Base-by-base conservation (phyloP, 2,888 invertebrate genomes). In the Drosophila tripunctata region DNA sequence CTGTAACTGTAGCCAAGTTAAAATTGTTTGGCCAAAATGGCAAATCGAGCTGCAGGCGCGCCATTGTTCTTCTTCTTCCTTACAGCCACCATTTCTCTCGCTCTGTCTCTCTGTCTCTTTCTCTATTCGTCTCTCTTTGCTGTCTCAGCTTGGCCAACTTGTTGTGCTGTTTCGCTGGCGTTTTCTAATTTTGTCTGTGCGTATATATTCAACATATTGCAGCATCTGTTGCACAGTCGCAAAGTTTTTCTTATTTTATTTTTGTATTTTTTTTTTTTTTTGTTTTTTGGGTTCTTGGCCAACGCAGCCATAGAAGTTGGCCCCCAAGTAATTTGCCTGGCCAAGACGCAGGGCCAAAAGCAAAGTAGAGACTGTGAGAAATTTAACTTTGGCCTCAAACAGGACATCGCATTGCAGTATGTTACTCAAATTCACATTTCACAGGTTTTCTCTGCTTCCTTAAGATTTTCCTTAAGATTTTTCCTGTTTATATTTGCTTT, bases 151-250 rank as follows among this genome's bases (percentile, higher is more conserved):
- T 52, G 60, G 36, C 68, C 78, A 81, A 75, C 56, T 78, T 75
- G 60, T 61, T 66, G 57, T 38, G 24, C 48, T 68, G 33, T 57
- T 62, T 51, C 45, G n/a, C 10, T 64, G 33, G 36, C 54, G 27
- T 27, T 27, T 74, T 77, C 66, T 76, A 76, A 74, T 76, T 73
- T 76, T 36, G 71, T 68, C 44, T 55, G 65, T 38, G 54, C 65
- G 45, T 45, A 60, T 45, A 60, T 69, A 66, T 48, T 48, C 72
- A 77, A 56, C 75, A 87, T 72, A 87, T 81, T 87, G 78, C 79
- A 76, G 72, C 83, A 83, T 87, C 86, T 83, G 83, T 83, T 83
- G 88, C 87, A 75, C 57, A 56, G 56, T 48, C 14, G 24, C 31
- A 82, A 85, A 61, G 47, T 85, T 82, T 70, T 62, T 48, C 30